phyloP scores from a whole-genome alignment of 2,113 vertebrate genomes.

The Cyphomyrus discorhynchus region DNA sequence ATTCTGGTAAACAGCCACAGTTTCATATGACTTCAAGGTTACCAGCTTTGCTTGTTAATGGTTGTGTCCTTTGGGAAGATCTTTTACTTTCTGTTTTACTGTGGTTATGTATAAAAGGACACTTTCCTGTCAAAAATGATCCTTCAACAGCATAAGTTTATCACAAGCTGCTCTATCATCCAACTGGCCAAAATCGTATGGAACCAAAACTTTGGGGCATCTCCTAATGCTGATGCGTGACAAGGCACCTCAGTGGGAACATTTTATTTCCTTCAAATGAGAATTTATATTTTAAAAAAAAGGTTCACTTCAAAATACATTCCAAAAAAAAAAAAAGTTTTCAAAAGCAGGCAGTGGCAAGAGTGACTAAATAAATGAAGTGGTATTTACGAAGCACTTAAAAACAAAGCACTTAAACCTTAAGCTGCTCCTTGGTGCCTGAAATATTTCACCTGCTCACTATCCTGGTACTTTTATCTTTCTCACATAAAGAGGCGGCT shows the following conservation, averaged over 20 bases:
- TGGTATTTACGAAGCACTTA: constrained; percentile 20
- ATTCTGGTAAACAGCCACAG: neutral
- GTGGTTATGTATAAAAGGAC: neutral
- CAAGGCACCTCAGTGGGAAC: neutral
- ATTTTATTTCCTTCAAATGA: neutral
- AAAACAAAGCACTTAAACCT: constrained; percentile 25
- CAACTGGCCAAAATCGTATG: neutral
- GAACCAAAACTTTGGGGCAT: neutral
- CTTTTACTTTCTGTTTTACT: neutral
- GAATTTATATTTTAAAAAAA: neutral
- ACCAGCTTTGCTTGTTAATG: neutral
- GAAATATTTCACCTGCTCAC: neutral
- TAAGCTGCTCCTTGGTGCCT: neutral
- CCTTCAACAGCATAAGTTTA: neutral
- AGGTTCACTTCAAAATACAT: neutral
- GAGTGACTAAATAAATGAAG: constrained; percentile 28
- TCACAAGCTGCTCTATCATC: neutral
- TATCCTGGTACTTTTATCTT: neutral
- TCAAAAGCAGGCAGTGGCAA: constrained; percentile 19
- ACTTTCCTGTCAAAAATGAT: neutral
- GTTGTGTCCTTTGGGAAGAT: neutral
- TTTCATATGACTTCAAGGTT: neutral
- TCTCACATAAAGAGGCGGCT: neutral
- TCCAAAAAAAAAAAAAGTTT: neutral
- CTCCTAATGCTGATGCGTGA: neutral